Percentiles rank a stretch among this genome's conserved stretches.
These are phyloP conservation scores for Hydropsyche betteni DNA, from an alignment of 2,888 invertebrate genomes.

Conservation along the genomic window DNA sequence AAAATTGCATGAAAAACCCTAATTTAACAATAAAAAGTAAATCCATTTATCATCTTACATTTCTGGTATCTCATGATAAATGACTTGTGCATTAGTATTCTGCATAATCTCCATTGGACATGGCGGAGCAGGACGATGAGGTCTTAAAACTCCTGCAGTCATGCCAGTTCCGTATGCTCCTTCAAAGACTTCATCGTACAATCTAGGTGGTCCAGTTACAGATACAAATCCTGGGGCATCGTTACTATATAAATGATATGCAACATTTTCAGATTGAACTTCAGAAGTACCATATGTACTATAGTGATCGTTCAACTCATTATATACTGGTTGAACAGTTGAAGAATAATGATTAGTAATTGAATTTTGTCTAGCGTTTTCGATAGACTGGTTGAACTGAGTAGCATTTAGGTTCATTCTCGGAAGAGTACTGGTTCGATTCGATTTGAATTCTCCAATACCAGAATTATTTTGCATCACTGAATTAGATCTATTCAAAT, in stretches of 20 bases:
- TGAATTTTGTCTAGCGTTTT: conserved; percentile 41
- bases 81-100: conserved; percentile 46
- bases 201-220: conserved; percentile 41
- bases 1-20: background rate
- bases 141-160: conserved; percentile 59
- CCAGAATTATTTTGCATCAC: conserved; percentile 45
- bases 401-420: conserved; percentile 41
- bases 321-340: conserved; percentile 55
- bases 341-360: conserved; percentile 39
- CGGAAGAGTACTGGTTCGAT: conserved; percentile 46
- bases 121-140: conserved; percentile 70
- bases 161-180: conserved; percentile 43
- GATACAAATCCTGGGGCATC: conserved; percentile 42
- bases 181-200: conserved; percentile 64
- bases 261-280: conserved; percentile 23
- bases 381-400: conserved; percentile 44
- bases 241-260: conserved; percentile 50
- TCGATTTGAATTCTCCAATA: conserved; percentile 50
- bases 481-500: conserved; percentile 56
- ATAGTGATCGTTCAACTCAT: conserved; percentile 60
- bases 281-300: conserved; percentile 57
- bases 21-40: conserved; percentile 1
- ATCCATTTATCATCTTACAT: conserved; percentile 43
- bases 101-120: conserved; percentile 60
- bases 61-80: conserved; percentile 50